Conservation (phyloP, 92 coral and sea anemone species). For the Blastomussa wellsi region DNA sequence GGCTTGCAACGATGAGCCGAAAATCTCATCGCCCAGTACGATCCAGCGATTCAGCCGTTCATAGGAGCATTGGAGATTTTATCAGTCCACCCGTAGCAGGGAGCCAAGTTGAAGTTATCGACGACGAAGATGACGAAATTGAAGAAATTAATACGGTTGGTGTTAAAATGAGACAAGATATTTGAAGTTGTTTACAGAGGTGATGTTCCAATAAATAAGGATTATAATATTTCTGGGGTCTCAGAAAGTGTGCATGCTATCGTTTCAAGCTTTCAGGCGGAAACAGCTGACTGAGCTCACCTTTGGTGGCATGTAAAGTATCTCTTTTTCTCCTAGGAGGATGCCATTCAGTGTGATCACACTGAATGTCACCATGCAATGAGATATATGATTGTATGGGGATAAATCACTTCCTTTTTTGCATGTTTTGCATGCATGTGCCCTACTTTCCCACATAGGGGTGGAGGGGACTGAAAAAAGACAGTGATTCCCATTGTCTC, state of each 20-base stretch:
- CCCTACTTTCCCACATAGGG: no score
- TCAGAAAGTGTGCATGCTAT: background rate
- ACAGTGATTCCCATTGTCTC: no score
- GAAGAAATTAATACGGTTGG: slow-evolving; percentile 36
- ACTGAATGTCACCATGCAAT: no score
- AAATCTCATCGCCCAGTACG: background rate
- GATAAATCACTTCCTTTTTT: no score
- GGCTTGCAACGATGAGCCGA: slow-evolving; percentile 18
- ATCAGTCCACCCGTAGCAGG: background rate
- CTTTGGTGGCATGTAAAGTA: no score
- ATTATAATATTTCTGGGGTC: background rate
- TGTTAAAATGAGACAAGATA: background rate
- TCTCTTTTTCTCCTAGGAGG: no score
- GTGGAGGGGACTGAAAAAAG: no score
- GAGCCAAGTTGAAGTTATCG: slow-evolving; percentile 27
- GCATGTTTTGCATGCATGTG: no score
- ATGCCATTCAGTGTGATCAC: no score
- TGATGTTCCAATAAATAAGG: background rate
- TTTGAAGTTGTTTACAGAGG: background rate
- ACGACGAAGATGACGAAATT: slow-evolving; percentile 44
- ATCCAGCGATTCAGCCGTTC: background rate
- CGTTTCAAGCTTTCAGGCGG: background rate
- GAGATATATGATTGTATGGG: no score
- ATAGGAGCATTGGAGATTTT: slow-evolving; percentile 28
- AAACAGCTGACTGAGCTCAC: no score